Evolutionary conservation across 2,888 invertebrate species (phyloP), one percentile per base, ranked within the genome.

Genomic region (Eristalis pertinax): DNA sequence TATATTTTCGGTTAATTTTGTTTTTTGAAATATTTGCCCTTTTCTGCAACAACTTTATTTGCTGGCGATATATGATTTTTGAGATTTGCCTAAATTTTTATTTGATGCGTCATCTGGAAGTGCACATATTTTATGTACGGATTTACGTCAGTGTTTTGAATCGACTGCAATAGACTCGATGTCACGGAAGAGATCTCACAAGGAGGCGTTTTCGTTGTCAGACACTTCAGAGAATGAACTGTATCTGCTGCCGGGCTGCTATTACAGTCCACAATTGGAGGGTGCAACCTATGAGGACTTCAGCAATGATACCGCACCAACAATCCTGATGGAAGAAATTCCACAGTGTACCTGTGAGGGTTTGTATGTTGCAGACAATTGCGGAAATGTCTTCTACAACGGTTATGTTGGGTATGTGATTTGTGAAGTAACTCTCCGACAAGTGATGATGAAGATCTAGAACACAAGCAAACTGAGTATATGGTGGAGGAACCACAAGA

Each of bases 401-500:
- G 90, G 88, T 50, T 19, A 50, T 13, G n/a, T 81, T 1, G 26
- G 43, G 26, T 81, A 81, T 50, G 22, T 65, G 10, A 5, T 63
- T 29, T 69, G 22, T 58, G 81, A 85, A 4, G 84, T 11, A 63
- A 26, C 1, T 79, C 86, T 76, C 75, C 24, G 2, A 35, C 41
- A 15, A 75, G 15, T 91, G 92, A 84, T 89, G 89, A 50, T 65
- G 91, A n/a, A 88, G 89, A 38, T 24, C 2, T 15, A 10, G 19
- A 7, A 35, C 19, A 29, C 0, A 2, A 58, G 58, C 32, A 77
- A 26, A 10, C 90, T 35, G 90, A 90, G 4, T 92, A 92, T 70
- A 74, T 90, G 41, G 92, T 92, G 0, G 92, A 92, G 84, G 92
- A 92, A 70, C 92, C 92, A 43, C 56, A 70, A 19, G 90, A 90